These are phyloP conservation scores for Halichondria panicea DNA, from an alignment of 37 sponge, comb jelly and placozoan species.

Conservation along the genomic window DNA sequence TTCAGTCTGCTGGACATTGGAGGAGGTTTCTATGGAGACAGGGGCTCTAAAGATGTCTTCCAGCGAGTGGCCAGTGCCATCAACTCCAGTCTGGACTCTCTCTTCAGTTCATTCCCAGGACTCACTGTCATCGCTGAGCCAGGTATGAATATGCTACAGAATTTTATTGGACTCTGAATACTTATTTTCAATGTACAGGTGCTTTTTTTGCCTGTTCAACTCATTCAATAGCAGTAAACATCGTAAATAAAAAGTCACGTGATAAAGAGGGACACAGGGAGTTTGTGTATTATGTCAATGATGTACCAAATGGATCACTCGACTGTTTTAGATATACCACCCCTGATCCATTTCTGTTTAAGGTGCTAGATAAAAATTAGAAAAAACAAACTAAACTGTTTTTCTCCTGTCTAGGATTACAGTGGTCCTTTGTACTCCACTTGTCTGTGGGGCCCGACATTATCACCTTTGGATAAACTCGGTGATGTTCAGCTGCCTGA, in stretches of 20 bases:
- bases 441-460: conserved; percentile 92
- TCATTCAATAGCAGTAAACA: conserved; percentile 65
- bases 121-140: conserved; percentile 89
- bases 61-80: conserved; percentile 18
- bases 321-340: conserved; percentile 64
- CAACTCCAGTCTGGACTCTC: conserved; percentile 11
- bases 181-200: conserved; percentile 22
- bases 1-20: conserved; percentile 89
- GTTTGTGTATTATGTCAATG: conserved; percentile 90
- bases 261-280: neutral
- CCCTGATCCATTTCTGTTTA: conserved; percentile 14
- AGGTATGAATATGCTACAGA: no score
- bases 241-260: conserved; percentile 54
- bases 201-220: conserved; percentile 81
- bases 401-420: no score
- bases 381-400: no score
- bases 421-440: conserved; percentile 3
- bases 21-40: conserved; percentile 83
- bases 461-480: conserved; percentile 81
- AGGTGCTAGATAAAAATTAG: no score
- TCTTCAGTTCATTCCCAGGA: conserved; percentile 26
- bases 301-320: conserved; percentile 92
- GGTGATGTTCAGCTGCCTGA: conserved; percentile 57
- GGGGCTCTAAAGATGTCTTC: conserved; percentile 36
- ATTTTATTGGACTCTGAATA: neutral